Evolutionary conservation across 2,888 invertebrate species (phyloP).

Genomic region (Caenorhabditis imperialis): DNA sequence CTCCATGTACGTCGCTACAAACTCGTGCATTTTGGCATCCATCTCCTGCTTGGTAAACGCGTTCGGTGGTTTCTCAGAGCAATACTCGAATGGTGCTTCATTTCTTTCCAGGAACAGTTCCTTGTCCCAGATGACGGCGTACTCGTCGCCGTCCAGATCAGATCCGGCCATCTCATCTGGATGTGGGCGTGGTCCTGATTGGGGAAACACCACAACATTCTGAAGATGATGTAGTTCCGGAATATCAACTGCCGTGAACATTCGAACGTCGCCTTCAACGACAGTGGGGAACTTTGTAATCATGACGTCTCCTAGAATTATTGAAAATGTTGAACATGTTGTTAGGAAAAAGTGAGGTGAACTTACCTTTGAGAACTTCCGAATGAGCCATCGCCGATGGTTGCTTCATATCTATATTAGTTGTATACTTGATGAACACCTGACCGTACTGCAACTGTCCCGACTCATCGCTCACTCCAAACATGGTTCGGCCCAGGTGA

Average conservation of each 20-base stretch:
- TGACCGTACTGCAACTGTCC: slow-evolving; percentile 72
- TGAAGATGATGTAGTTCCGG: slow-evolving; percentile 72
- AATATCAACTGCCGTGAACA: slow-evolving; percentile 76
- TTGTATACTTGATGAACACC: slow-evolving; percentile 71
- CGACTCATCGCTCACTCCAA: slow-evolving; percentile 74
- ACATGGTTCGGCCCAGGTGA: slow-evolving; percentile 66
- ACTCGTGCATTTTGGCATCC: slow-evolving; percentile 68
- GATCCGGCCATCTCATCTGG: slow-evolving; percentile 80
- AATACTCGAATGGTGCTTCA: slow-evolving; percentile 66
- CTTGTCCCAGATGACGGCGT: slow-evolving; percentile 78
- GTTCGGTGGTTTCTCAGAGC: slow-evolving; percentile 14
- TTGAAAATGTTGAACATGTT: not conserved
- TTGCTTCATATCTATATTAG: slow-evolving; percentile 46
- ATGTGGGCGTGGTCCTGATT: slow-evolving; percentile 78
- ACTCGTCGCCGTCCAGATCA: slow-evolving; percentile 80
- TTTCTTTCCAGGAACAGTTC: slow-evolving; percentile 76
- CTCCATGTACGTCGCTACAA: slow-evolving; percentile 77
- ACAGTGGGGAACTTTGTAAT: slow-evolving; percentile 80
- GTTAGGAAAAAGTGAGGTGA: not conserved
- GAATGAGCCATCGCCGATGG: slow-evolving; percentile 10
- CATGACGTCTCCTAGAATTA: slow-evolving; percentile 76
- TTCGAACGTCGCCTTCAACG: slow-evolving; percentile 79
- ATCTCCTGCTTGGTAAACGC: slow-evolving; percentile 35
- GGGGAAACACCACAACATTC: slow-evolving; percentile 80
- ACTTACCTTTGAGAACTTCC: slow-evolving; percentile 8